phyloP scores from a whole-genome alignment of 2,797 vertebrate species.

The Smutsia gigantea region DNA sequence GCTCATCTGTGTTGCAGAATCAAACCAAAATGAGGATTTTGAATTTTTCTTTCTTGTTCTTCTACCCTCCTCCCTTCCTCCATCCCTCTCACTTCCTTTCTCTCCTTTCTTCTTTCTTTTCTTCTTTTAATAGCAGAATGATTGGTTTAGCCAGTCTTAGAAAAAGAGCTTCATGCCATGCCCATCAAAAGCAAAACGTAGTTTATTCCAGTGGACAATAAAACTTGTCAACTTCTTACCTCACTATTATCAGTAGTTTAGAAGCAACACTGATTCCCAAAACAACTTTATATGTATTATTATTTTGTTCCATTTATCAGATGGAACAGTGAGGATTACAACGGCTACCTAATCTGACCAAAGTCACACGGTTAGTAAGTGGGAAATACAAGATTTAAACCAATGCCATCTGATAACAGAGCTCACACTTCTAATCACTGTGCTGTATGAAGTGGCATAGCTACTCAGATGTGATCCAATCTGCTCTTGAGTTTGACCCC shows the following conservation, averaged over 20 bases:
- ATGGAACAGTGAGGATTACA: background rate
- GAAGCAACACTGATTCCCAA: constrained; percentile 6
- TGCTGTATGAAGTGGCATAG: background rate
- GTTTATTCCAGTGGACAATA: constrained; percentile 1
- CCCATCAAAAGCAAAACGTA: background rate
- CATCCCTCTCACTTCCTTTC: background rate
- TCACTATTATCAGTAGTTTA: background rate
- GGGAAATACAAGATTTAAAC: background rate
- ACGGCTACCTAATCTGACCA: background rate
- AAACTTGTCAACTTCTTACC: background rate
- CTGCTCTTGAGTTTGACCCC: background rate
- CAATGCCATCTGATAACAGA: background rate
- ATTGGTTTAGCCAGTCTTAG: background rate
- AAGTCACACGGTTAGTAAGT: background rate
- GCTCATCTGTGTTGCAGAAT: constrained; percentile 32
- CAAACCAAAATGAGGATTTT: constrained; percentile 42
- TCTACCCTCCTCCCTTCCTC: background rate
- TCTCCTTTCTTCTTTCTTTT: background rate
- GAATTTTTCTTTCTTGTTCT: background rate
- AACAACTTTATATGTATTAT: background rate
- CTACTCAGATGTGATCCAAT: background rate
- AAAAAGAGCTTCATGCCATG: constrained; percentile 6
- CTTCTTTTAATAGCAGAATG: background rate
- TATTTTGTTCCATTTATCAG: background rate
- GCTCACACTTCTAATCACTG: background rate